Conservation (phyloP, 1,140 invertebrate genomes). For the Bombus superbus region DNA sequence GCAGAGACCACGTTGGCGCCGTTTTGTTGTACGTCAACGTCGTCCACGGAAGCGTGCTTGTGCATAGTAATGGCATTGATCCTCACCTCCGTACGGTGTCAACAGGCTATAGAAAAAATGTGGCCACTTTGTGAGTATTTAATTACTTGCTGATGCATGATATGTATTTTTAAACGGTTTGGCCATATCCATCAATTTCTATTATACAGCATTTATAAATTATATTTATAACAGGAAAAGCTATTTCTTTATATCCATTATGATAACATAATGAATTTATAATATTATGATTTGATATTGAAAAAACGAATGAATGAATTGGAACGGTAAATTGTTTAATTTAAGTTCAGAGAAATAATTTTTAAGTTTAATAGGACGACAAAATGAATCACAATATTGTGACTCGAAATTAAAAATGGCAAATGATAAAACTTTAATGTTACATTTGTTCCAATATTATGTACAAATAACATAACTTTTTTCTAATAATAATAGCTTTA, state of each 20-base stretch:
- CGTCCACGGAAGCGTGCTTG: constrained; percentile 30
- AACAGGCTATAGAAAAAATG: not conserved
- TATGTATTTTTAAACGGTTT: not conserved
- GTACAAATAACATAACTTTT: not conserved
- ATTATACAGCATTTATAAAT: not conserved
- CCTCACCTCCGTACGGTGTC: not conserved
- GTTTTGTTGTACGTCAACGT: constrained; percentile 10
- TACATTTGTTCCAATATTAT: not conserved
- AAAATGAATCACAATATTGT: not conserved
- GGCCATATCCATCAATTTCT: not conserved
- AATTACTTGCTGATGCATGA: constrained; percentile 23
- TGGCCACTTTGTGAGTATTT: not conserved
- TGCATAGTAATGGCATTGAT: constrained; percentile 48
- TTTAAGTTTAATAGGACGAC: not conserved
- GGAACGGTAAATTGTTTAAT: too few relatives aligned
- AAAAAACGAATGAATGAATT: not conserved
- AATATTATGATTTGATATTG: not conserved
- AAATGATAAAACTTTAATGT: not conserved
- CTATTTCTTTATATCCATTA: not conserved
- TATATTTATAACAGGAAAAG: not conserved
- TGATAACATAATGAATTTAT: not conserved
- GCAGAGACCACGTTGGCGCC: constrained; percentile 33
- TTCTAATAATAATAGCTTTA: not conserved
- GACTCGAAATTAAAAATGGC: not conserved
- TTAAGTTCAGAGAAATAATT: not conserved